Evolutionary conservation across 2,113 vertebrate species (phyloP).

Genomic region (Prunella himalayana): DNA sequence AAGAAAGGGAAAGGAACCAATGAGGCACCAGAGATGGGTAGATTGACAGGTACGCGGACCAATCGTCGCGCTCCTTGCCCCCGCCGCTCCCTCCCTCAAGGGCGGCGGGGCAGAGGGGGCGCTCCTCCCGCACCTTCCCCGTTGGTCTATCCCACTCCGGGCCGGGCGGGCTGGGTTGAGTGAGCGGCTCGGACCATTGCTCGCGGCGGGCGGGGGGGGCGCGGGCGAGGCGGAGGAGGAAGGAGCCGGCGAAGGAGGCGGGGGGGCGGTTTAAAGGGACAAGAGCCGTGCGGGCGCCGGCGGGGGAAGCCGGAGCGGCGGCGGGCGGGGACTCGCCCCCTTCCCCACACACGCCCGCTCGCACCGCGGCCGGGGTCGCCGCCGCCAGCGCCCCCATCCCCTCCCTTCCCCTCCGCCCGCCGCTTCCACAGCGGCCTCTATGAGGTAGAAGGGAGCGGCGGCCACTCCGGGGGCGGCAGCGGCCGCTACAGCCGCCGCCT

Average conservation of each 20-base stretch:
- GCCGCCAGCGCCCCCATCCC: background rate
- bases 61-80: background rate
- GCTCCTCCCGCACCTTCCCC: background rate
- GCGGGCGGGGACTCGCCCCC: conserved; percentile 19
- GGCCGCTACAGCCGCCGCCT: conserved; percentile 4
- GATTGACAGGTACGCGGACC: accelerated
- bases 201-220: conserved; percentile 6
- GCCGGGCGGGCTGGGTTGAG: conserved; percentile 40
- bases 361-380: background rate
- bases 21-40: background rate
- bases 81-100: background rate
- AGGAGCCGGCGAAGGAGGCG: background rate
- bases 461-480: conserved; percentile 45
- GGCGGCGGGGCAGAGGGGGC: conserved; percentile 1
- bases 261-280: conserved; percentile 28
- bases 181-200: conserved; percentile 51
- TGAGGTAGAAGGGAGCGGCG: conserved; percentile 52
- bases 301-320: conserved; percentile 3
- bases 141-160: conserved; percentile 56
- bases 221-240: background rate
- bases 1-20: background rate
- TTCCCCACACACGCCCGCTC: conserved; percentile 5
- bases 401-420: background rate
- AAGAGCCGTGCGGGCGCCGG: conserved; percentile 8
- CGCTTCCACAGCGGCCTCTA: conserved; percentile 21